Percentiles rank a stretch among this genome's conserved stretches.
These are phyloP conservation scores for Hanleya hanleyi DNA, from an alignment of 2,888 invertebrate species.

Conservation along the genomic window DNA sequence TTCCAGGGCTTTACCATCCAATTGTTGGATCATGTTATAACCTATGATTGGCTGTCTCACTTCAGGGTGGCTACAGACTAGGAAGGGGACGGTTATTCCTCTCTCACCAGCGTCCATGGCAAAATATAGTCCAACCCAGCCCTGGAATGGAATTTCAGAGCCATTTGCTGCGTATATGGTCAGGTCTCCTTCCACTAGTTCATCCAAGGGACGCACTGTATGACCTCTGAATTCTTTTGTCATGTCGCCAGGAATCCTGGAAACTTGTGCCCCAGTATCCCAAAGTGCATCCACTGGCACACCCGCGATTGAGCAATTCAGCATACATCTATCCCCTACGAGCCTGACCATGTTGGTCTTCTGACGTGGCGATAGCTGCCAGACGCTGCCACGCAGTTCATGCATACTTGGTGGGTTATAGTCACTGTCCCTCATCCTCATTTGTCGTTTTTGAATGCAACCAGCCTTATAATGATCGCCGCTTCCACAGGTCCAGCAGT, in stretches of 20 bases:
- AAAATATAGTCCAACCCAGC: background rate
- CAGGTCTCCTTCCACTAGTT: background rate
- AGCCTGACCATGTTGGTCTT: background rate
- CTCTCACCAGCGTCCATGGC: background rate
- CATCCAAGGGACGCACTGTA: background rate
- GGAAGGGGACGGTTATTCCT: background rate
- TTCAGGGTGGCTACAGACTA: background rate
- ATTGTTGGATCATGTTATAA: background rate
- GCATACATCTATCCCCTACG: background rate
- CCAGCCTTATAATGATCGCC: background rate
- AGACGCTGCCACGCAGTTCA: background rate
- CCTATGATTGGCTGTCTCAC: background rate
- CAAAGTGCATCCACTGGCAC: background rate
- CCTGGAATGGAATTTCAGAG: background rate
- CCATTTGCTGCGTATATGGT: background rate
- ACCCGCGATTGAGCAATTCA: background rate
- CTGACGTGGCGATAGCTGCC: background rate
- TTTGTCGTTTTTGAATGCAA: too few species aligned
- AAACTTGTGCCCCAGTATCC: slow-evolving; percentile 6
- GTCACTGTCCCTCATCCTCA: too few species aligned
- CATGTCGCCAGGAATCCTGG: background rate
- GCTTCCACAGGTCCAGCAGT: slow-evolving; percentile 1
- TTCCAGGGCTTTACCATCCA: background rate
- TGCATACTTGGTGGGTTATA: background rate
- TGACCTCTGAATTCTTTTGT: background rate